Percentiles rank a stretch among this genome's conserved stretches.
Evolutionary conservation across 2,888 invertebrate genomes (phyloP).

Genomic region (Hypolimnas misippus): DNA sequence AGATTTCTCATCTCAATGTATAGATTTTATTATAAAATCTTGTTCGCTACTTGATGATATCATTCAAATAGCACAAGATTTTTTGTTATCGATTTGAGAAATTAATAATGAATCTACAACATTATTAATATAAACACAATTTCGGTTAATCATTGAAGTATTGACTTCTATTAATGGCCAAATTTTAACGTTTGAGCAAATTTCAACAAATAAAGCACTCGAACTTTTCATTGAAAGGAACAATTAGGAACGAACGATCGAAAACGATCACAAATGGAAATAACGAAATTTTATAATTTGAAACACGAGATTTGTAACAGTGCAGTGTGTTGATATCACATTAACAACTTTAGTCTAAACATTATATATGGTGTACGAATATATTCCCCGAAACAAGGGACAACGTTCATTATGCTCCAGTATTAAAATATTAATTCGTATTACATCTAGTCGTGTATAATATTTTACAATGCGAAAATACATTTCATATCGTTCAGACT

Average conservation of each 20-base stretch:
- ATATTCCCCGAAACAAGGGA: constrained; percentile 68
- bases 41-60: constrained; percentile 9
- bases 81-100: constrained; percentile 21
- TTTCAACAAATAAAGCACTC: constrained; percentile 71
- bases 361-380: constrained; percentile 67
- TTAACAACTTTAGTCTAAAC: constrained; percentile 64
- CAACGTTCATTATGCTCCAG: constrained; percentile 61
- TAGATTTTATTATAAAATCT: constrained; percentile 25
- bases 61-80: constrained; percentile 8
- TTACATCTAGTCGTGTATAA: constrained; percentile 77
- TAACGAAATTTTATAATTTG: constrained; percentile 71
- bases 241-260: constrained; percentile 76
- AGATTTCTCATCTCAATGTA: constrained; percentile 43
- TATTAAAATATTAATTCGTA: constrained; percentile 82
- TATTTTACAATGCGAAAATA: constrained; percentile 82
- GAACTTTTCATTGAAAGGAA: constrained; percentile 62
- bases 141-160: constrained; percentile 25
- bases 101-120: constrained; percentile 18
- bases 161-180: constrained; percentile 48
- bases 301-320: constrained; percentile 66
- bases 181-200: constrained; percentile 76
- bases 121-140: constrained; percentile 19
- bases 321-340: constrained; percentile 62
- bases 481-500: constrained; percentile 80
- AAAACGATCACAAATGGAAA: constrained; percentile 54